These are phyloP conservation scores for Andrena cerasifolii DNA, from an alignment of 1,140 invertebrate species.

Conservation along the genomic window DNA sequence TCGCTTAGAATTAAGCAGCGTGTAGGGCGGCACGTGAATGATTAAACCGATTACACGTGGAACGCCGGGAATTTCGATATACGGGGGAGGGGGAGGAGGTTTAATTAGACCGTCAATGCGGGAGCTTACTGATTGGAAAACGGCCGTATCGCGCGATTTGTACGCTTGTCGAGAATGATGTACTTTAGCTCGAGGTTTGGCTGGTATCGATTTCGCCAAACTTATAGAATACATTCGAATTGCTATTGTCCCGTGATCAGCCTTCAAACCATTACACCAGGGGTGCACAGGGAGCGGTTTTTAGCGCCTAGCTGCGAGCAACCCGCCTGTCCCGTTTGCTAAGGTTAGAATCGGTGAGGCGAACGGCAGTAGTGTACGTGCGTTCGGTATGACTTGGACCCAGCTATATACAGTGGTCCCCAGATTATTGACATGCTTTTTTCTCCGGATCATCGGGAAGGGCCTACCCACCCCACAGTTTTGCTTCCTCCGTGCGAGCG, in stretches of 20 bases:
- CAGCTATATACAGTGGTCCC: too few relatives aligned
- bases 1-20: constrained; percentile 54
- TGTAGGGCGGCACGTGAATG: constrained; percentile 45
- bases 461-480: too few relatives aligned
- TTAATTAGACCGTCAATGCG: constrained; percentile 64
- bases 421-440: too few relatives aligned
- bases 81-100: constrained; percentile 36
- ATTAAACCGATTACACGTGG: constrained; percentile 62
- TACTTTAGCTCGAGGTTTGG: constrained; percentile 9
- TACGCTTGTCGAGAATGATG: constrained; percentile 36
- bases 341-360: too few relatives aligned
- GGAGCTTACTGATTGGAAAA: constrained; percentile 49
- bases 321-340: too few relatives aligned
- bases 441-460: too few relatives aligned
- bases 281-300: too few relatives aligned
- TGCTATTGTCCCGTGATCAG: background rate
- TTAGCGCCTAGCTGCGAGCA: too few relatives aligned
- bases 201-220: constrained; percentile 6
- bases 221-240: background rate
- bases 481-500: too few relatives aligned
- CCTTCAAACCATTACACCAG: too few relatives aligned
- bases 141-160: constrained; percentile 45
- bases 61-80: constrained; percentile 52
- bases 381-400: too few relatives aligned
- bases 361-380: too few relatives aligned